Evolutionary conservation across 1,140 invertebrate genomes (phyloP), one percentile per base, ranked within the genome.

Genomic region (Aphidius gifuensis): DNA sequence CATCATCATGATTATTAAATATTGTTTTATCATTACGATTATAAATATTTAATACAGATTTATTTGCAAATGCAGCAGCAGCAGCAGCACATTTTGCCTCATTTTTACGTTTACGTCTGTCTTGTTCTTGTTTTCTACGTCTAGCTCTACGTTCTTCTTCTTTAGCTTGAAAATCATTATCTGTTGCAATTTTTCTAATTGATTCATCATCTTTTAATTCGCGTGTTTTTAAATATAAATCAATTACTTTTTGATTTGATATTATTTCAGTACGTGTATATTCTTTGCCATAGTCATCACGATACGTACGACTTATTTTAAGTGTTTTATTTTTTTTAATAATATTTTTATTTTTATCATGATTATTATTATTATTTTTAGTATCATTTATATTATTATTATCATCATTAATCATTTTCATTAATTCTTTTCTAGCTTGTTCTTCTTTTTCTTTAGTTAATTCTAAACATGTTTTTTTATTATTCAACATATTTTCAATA

Each of bases 401-500:
- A 1, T 16, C 16, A 42, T 88, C 87, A 58, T 88, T 91, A 84
- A 95, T 89, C 40, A 99, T 87, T 88, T 96, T 95, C 60, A 95
- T 86, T 46, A 99, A 76, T 74, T 99, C 96, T 62, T 93, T 88
- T 62, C 97, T 85, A 78, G 99, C 97, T 60, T 93, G 92, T 76
- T 99, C 97, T 77, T 99, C 97, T 57, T 92, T 87, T 78, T 99
- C 97, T 53, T 93, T 73, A 0, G 90, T 93, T 5, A 98, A 77
- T 80, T 94, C 92, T 45, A 90, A 91, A 11, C 92, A 93, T 1
- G 93, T 96, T 75, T 98, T 99, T 75, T 98, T 98, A 75, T 98
- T 98, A 4, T 92, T 89, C 21, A 99, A 80, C 93, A 99, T 99
- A 73, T 96, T 98, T 80, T 99, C 97, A 46, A 99, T 89, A 79